Evolutionary conservation across 2,113 vertebrate genomes (phyloP), one percentile per base, ranked within the genome.

Genomic region (Phainopepla nitens): DNA sequence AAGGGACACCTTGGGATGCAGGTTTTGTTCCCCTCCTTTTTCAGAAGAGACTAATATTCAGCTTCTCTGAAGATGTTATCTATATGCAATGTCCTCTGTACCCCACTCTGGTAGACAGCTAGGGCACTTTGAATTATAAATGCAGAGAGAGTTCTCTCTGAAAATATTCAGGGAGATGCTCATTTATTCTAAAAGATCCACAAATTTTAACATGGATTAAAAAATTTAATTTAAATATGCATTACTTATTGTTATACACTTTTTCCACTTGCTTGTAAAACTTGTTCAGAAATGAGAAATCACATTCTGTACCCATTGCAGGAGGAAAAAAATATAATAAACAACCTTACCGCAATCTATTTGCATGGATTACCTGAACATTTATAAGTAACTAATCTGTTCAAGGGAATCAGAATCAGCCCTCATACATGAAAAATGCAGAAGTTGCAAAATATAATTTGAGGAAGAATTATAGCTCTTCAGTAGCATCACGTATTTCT

Each of bases 291-390:
- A 91, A 94, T 77, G 58, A 82, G 75, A 94, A 96, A 95, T 77
- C 6, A 9, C 24, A 77, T 72, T n/a, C 41, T 51, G 35, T 66
- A 79, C 19, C 29, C 18, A 2, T 27, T 88, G 58, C 66, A 39
- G 28, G 29, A 19, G 28, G 13, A 12, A 20, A 36, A 54, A 58
- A 25, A 27, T 20, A 41, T 29, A 72, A 73, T 49, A 81, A 94
- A 44, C 58, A 90, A n/a, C 54, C 56, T 44, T 60, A 66, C 39
- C 1, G 15, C 64, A 90, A 86, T 85, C 68, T 78, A 70, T 92
- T 91, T 96, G 87, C 82, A 80, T 92, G 90, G 71, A 79, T 95
- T 95, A 90, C 75, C 69, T 81, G 85, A 88, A 82, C 82, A 42
- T 66, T 95, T 94, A 51, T 35, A 92, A 95, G 82, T 82, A 92